Percentiles rank a stretch among this genome's conserved stretches.
phyloP scores from a whole-genome alignment of 1,140 invertebrate genomes.

The Chironomus tepperi region DNA sequence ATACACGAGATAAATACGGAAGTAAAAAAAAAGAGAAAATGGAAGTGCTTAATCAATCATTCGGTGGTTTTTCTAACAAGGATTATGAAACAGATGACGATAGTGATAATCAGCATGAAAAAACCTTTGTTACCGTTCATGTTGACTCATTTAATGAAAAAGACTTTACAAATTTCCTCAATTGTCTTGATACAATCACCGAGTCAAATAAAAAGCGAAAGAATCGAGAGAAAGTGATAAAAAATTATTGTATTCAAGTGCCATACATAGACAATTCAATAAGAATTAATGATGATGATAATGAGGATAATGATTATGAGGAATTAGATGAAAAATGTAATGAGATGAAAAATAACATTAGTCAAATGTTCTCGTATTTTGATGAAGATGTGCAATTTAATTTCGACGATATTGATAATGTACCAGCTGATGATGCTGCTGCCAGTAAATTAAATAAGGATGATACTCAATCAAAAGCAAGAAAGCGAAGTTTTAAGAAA shows the following conservation, averaged over 20 bases:
- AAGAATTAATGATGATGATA: background rate
- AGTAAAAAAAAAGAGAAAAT: background rate
- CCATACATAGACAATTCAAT: conserved; percentile 16
- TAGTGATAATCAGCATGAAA: background rate
- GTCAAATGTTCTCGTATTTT: conserved; percentile 15
- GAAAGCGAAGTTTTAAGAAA: too few relatives aligned
- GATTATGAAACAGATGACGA: background rate
- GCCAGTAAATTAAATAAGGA: too few relatives aligned
- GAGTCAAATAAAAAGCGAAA: background rate
- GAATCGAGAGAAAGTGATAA: background rate
- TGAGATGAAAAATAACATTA: conserved; percentile 20
- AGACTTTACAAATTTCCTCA: conserved; percentile 9
- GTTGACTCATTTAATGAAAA: background rate
- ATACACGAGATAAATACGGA: background rate
- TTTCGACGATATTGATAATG: background rate
- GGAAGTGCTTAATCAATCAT: background rate
- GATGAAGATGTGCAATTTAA: conserved; percentile 11
- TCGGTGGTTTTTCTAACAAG: background rate
- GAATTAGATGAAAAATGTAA: background rate
- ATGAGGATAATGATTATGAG: background rate
- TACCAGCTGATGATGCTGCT: background rate
- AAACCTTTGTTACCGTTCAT: background rate
- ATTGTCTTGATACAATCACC: background rate
- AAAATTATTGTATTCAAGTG: conserved; percentile 18
- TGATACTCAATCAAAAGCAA: too few relatives aligned